Evolutionary conservation across 2,888 invertebrate genomes (phyloP).

Genomic region (Panopea generosa): DNA sequence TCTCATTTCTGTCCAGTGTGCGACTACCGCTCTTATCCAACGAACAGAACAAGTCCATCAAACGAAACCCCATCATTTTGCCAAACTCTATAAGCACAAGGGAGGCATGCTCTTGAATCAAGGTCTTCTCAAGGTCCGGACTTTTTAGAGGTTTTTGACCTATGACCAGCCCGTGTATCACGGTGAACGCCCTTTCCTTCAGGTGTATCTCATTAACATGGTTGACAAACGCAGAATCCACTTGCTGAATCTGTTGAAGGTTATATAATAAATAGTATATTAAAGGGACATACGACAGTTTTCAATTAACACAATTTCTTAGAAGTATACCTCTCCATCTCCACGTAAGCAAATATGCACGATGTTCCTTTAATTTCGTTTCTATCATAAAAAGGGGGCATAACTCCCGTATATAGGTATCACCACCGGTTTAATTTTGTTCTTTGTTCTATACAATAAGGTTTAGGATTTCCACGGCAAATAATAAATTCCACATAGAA

Average conservation of each 20-base stretch:
- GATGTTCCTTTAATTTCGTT: too few species aligned
- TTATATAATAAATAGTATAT: too few species aligned
- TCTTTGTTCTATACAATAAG: too few species aligned
- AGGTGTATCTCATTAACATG: constrained; percentile 61
- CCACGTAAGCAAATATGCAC: too few species aligned
- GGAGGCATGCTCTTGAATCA: constrained; percentile 72
- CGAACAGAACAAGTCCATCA: constrained; percentile 76
- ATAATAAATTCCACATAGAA: too few species aligned
- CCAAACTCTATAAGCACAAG: constrained; percentile 74
- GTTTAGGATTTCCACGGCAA: too few species aligned
- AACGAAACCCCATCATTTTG: constrained; percentile 70
- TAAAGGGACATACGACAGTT: too few species aligned
- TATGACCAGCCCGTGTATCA: constrained; percentile 71
- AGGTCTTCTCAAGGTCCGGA: constrained; percentile 65
- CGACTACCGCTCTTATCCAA: constrained; percentile 77
- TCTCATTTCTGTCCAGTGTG: constrained; percentile 73
- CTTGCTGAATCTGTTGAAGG: constrained; percentile 72
- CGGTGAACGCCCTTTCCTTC: constrained; percentile 57
- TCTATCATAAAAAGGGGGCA: too few species aligned
- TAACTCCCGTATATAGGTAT: too few species aligned
- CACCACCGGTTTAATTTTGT: too few species aligned
- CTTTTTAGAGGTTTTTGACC: constrained; percentile 58
- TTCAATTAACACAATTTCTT: too few species aligned
- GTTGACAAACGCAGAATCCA: constrained; percentile 66
- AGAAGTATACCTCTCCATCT: too few species aligned